phyloP scores from a whole-genome alignment of 2,888 invertebrate genomes.

The Chelonus formosanus region DNA sequence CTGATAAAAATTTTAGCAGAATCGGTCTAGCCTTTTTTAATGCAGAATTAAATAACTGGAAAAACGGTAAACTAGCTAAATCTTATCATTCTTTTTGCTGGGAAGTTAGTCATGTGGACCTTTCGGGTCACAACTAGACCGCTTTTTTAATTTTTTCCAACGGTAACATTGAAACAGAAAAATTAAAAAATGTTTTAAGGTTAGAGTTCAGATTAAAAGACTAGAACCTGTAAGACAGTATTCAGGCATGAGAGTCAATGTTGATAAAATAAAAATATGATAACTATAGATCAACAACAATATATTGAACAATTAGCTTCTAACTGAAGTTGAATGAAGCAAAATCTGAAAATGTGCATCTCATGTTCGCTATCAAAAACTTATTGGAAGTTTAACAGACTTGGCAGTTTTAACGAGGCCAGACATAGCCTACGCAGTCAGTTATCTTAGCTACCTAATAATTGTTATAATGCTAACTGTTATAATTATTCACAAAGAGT shows the following conservation, averaged over 20 bases:
- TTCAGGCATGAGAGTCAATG: conserved; percentile 1
- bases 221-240: background rate
- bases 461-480: too few relatives aligned
- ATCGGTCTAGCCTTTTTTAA: too few relatives aligned
- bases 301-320: background rate
- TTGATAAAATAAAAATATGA: background rate
- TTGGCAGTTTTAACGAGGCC: background rate
- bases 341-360: background rate
- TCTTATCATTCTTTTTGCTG: too few relatives aligned
- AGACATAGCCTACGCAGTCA: too few relatives aligned
- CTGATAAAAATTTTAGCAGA: too few relatives aligned
- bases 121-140: too few relatives aligned
- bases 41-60: too few relatives aligned
- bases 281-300: background rate
- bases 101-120: too few relatives aligned
- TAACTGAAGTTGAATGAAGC: background rate
- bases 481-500: background rate
- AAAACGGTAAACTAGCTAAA: too few relatives aligned
- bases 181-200: background rate
- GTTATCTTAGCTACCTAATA: too few relatives aligned
- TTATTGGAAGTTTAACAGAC: conserved; percentile 6
- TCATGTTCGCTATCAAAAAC: background rate
- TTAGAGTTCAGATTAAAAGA: conserved; percentile 7
- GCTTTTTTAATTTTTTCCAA: too few relatives aligned
- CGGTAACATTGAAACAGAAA: background rate